Percentiles rank a stretch among this genome's conserved stretches.
Evolutionary conservation across 2,113 vertebrate species (phyloP).

Genomic region (Dasyurus viverrinus): DNA sequence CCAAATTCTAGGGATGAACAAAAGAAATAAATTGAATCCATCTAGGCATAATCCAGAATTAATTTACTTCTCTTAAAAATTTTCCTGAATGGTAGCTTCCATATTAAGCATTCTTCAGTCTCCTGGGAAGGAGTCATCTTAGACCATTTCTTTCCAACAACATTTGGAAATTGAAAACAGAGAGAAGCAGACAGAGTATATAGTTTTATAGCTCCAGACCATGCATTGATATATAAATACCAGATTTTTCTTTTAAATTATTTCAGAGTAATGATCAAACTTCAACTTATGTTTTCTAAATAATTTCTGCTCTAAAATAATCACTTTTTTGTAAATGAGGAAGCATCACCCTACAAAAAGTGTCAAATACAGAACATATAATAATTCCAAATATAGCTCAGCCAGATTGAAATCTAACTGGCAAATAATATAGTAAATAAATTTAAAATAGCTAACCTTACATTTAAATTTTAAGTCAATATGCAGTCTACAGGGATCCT

Average conservation of each 20-base stretch:
- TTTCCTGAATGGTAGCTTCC: not conserved
- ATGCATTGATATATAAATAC: not conserved
- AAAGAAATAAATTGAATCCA: not conserved
- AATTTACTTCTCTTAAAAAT: not conserved
- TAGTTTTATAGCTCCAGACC: not conserved
- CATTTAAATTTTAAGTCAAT: not conserved
- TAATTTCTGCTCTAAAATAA: not conserved
- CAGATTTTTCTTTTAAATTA: not conserved
- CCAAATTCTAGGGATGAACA: not conserved
- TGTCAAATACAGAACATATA: not conserved
- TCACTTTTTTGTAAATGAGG: not conserved
- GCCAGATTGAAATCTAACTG: not conserved
- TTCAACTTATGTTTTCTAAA: not conserved
- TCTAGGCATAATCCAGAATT: not conserved
- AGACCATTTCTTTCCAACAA: not conserved
- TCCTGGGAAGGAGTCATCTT: not conserved
- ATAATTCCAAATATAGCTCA: not conserved
- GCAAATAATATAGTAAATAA: not conserved
- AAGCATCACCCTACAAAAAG: not conserved
- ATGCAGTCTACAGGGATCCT: not conserved
- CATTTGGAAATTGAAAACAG: not conserved
- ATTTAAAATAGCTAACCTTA: not conserved
- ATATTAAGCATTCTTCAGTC: not conserved
- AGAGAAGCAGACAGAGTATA: not conserved
- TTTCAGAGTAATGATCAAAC: not conserved